phyloP scores from a whole-genome alignment of 2,113 vertebrate species.

The Actinemys pallida region DNA sequence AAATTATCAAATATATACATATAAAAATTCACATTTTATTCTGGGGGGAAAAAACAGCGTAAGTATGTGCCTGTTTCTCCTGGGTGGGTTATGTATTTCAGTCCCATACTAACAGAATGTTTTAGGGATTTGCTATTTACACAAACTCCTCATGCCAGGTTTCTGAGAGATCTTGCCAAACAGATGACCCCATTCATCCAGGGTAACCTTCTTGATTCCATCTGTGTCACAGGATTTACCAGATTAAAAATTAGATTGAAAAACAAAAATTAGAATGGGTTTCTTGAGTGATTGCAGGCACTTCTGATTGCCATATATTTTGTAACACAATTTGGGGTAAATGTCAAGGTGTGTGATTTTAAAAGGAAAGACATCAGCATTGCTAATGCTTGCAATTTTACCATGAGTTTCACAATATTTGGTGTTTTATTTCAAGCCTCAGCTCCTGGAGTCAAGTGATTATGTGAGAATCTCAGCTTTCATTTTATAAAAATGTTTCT shows the following conservation, averaged over 20 bases:
- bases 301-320: neutral
- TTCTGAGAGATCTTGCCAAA: slow-evolving; percentile 78
- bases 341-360: neutral
- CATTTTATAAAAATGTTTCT: neutral
- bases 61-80: neutral
- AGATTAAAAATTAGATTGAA: neutral
- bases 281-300: slow-evolving; percentile 25
- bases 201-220: slow-evolving; percentile 81
- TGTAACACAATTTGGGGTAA: neutral
- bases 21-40: neutral
- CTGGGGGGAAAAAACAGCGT: neutral
- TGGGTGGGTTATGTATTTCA: neutral
- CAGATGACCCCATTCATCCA: slow-evolving; percentile 80
- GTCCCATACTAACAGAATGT: neutral
- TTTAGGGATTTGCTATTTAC: slow-evolving; percentile 70
- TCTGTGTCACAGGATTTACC: slow-evolving; percentile 80
- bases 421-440: neutral
- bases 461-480: neutral
- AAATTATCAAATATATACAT: neutral
- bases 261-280: slow-evolving; percentile 8
- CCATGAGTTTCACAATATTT: neutral
- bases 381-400: neutral
- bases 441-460: neutral
- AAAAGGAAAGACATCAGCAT: neutral
- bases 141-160: slow-evolving; percentile 76